Base-by-base conservation (phyloP, 92 coral and sea anemone genomes). In the Heliopora coerulea region DNA sequence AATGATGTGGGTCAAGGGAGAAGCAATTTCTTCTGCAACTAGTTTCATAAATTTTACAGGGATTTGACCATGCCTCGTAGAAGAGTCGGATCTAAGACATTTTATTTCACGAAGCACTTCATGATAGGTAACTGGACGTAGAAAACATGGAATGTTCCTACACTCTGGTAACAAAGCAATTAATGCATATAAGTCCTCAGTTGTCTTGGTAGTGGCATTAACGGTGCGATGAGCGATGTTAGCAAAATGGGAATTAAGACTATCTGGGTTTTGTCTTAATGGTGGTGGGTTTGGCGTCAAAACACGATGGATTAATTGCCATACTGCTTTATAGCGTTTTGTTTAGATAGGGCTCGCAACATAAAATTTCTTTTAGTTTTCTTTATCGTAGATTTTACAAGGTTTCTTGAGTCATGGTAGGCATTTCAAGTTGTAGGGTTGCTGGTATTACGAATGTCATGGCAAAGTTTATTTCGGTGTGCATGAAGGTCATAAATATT, bases 401-500 rank as follows among this genome's bases (percentile, higher is more conserved):
- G 40, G 63, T 79, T 67, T 33, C 83, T 66, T 25, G 44, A 23
- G 21, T 56, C 69, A 27, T 77, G 50, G 65, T n/a, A 78, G 18
- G 34, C 39, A 26, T 50, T 25, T 77, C 83, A 67, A 24, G 57
- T 24, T 62, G 56, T 41, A 15, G 30, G 44, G 54, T 34, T 49
- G 29, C 33, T 60, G 59, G 50, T 25, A 35, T 61, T 75, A 72
- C 61, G 83, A 24, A 72, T 69, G 56, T 41, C 59, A 19, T 23
- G 34, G 14, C 78, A 63, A 21, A 79, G 54, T 28, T 0, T 49
- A 69, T 79, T 66, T 57, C 83, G 49, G 18, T 42, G 34, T 32
- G 58, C 33, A 41, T 79, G 83, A 44, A 67, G 56, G 30, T 57
- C n/a, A n/a, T n/a, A 32, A 54, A 79, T 79, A 33, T 79, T 29